A percentile compares a stretch with the other conserved stretches of the same genome.
Conservation (phyloP, 1,140 invertebrate species). For the Drosophila subobscura region DNA sequence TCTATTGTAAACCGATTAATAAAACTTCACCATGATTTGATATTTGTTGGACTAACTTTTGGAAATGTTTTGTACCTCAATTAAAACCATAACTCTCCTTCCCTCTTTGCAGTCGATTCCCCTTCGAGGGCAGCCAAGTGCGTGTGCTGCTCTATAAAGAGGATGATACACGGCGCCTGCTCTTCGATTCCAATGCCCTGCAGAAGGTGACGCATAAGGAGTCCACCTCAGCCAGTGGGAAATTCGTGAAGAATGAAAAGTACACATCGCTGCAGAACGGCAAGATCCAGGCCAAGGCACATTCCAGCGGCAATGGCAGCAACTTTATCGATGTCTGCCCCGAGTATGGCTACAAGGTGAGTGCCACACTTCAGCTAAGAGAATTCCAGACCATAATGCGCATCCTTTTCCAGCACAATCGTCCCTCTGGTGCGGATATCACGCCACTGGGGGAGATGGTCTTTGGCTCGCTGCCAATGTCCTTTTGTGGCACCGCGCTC, state of each 20-base stretch:
- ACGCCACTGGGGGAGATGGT: conserved; percentile 93
- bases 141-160: conserved; percentile 93
- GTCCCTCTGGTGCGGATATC: conserved; percentile 87
- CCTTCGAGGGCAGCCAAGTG: conserved; percentile 87
- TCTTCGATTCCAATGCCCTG: conserved; percentile 93
- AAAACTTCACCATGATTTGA: not conserved
- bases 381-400: not conserved
- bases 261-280: conserved; percentile 62
- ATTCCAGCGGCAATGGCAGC: conserved; percentile 71
- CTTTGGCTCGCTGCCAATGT: conserved; percentile 94
- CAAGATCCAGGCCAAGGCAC: conserved; percentile 74
- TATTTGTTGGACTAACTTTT: not conserved
- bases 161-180: conserved; percentile 91
- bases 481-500: conserved; percentile 91
- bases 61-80: not conserved
- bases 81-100: not conserved
- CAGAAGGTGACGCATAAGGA: conserved; percentile 84
- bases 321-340: conserved; percentile 80
- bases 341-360: conserved; percentile 79
- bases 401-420: conserved; percentile 84
- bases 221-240: conserved; percentile 44
- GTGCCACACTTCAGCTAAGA: not conserved
- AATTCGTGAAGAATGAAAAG: conserved; percentile 72
- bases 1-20: too few relatives aligned
- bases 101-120: conserved; percentile 83